phyloP scores from a whole-genome alignment of 2,113 vertebrate species.

The Halichoerus grypus region DNA sequence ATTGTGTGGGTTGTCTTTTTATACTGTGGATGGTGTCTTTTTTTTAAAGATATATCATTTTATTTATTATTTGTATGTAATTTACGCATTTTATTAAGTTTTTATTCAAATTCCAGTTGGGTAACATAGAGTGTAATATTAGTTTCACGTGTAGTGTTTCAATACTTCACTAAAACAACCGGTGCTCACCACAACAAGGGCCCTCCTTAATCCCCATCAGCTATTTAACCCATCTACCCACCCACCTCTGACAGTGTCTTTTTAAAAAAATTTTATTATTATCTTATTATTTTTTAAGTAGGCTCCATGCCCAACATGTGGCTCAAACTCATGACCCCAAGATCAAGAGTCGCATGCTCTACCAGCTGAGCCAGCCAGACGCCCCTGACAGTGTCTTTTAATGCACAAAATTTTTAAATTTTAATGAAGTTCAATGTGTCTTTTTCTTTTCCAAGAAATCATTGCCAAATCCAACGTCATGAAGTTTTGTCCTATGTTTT shows the following conservation, averaged over 20 bases:
- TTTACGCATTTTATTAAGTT: background rate
- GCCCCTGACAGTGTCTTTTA: background rate
- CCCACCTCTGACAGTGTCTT: background rate
- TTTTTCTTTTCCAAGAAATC: conserved; percentile 6
- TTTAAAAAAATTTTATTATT: background rate
- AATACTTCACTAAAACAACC: background rate
- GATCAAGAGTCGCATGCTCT: background rate
- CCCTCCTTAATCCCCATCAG: background rate
- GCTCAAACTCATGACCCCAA: background rate
- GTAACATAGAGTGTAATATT: background rate
- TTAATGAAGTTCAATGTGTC: background rate
- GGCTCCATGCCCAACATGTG: background rate
- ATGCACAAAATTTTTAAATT: background rate
- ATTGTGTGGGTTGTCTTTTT: background rate
- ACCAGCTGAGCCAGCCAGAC: background rate
- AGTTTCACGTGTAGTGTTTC: background rate
- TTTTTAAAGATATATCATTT: background rate
- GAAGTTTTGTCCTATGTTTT: background rate
- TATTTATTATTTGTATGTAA: background rate
- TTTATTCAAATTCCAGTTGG: background rate
- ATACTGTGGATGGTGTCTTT: background rate
- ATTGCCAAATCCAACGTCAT: background rate
- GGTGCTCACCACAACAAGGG: background rate
- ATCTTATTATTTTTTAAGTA: background rate
- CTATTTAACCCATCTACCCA: background rate